A percentile compares a stretch with the other conserved stretches of the same genome.
Evolutionary conservation across 2,888 invertebrate species (phyloP).

Genomic region (Mechanitis mazaeus): DNA sequence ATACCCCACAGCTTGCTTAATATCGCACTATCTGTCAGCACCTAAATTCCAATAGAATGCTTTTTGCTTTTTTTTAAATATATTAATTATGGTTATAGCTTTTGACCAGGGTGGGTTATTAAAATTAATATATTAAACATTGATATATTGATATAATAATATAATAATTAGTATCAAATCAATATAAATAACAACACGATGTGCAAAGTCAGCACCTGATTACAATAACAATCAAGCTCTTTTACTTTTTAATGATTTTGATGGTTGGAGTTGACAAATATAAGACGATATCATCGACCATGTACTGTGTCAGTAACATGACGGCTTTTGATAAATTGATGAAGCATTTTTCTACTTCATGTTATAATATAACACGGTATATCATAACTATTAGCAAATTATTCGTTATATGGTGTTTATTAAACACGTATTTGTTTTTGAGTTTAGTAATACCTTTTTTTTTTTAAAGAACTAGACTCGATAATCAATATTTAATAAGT

Average conservation of each 20-base stretch:
- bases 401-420: not conserved
- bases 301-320: constrained; percentile 36
- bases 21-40: constrained; percentile 43
- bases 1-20: constrained; percentile 36
- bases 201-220: not conserved
- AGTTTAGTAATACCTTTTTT: not conserved
- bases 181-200: not conserved
- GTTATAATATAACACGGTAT: constrained; percentile 24
- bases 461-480: too few species aligned
- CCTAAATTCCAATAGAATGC: constrained; percentile 52
- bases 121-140: too few species aligned
- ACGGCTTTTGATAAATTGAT: constrained; percentile 56
- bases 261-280: constrained; percentile 45
- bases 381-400: constrained; percentile 1
- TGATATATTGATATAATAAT: too few species aligned
- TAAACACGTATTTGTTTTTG: too few species aligned
- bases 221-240: not conserved
- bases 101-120: too few species aligned
- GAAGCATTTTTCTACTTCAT: constrained; percentile 45
- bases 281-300: constrained; percentile 53
- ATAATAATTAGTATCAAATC: not conserved
- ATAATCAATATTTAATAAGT: too few species aligned
- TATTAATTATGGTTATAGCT: too few species aligned
- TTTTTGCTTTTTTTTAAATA: constrained; percentile 6
- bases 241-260: not conserved